Base-by-base conservation (phyloP, 2,888 invertebrate species). In the Temnothorax ravouxi region DNA sequence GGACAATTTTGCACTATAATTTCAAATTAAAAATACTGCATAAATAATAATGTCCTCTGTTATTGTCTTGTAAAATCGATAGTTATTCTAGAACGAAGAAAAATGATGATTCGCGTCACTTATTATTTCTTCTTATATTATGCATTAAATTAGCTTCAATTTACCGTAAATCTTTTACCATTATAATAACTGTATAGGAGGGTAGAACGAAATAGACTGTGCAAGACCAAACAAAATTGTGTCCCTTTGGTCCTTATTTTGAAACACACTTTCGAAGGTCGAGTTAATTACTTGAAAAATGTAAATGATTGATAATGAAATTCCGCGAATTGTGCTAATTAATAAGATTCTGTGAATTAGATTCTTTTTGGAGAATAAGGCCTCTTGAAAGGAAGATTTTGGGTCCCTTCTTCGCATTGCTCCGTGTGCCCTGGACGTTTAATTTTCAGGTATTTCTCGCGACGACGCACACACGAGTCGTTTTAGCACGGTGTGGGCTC, bases 391-490 rank as follows among this genome's bases (percentile, higher is more conserved):
- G 25, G 8, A 50, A 67, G 15, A n/a, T 21, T 44, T 56, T 59
- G 15, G 34, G 13, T 25, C 8, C 18, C 15, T 67, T 74, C 11
- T 56, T 77, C 44, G 18, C 44, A 41, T 41, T 56, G 29, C 80
- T 71, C 47, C 75, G 38, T 52, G 11, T 47, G 62, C 38, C 38
- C n/a, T 44, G 47, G 44, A 56, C 66, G 44, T 72, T 77, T 61
- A 47, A 72, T 81, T 59, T 64, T 72, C 67, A 67, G 66, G 64
- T 84, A 59, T 59, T 72, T 72, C 59, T 50, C 72, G 72, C 47
- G 71, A 69, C 54, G 29, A 29, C 34, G 38, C 47, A 59, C 72
- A 59, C 47, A 61, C 15, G 25, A 59, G 11, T 81, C 41, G 29
- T 2, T 75, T 75, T 50, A 75, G 15, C 62, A 34, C 50, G 29